These are phyloP conservation scores for Ellobium chinense DNA, from an alignment of 2,888 invertebrate species.

Conservation along the genomic window DNA sequence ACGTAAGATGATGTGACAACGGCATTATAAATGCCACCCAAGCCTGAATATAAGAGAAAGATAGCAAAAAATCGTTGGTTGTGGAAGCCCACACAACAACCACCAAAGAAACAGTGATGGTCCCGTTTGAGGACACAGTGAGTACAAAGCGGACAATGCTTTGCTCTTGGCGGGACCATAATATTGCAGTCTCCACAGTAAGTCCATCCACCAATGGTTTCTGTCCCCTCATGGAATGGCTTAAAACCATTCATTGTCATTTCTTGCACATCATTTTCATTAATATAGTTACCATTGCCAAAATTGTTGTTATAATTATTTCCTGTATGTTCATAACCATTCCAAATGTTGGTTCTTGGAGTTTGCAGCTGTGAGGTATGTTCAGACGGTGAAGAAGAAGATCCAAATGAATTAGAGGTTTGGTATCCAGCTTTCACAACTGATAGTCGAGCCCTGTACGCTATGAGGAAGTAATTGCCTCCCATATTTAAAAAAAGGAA, in stretches of 20 bases:
- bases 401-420: too few species aligned
- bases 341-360: background rate
- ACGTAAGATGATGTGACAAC: slow-evolving; percentile 59
- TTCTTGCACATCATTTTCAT: background rate
- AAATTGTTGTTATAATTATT: background rate
- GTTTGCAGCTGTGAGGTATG: too few species aligned
- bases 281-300: background rate
- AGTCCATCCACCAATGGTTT: slow-evolving; percentile 47
- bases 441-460: slow-evolving; percentile 54
- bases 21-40: slow-evolving; percentile 59
- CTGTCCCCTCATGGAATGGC: slow-evolving; percentile 20
- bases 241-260: background rate
- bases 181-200: slow-evolving; percentile 65
- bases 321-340: background rate
- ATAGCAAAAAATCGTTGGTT: slow-evolving; percentile 80
- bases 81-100: slow-evolving; percentile 79
- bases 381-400: too few species aligned
- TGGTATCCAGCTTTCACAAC: slow-evolving; percentile 28
- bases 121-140: slow-evolving; percentile 79
- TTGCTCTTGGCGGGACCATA: slow-evolving; percentile 69
- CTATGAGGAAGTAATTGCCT: slow-evolving; percentile 61
- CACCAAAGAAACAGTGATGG: slow-evolving; percentile 79
- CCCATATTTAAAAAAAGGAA: slow-evolving; percentile 59
- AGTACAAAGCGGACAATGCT: slow-evolving; percentile 79
- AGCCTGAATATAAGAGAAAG: slow-evolving; percentile 71